These are phyloP conservation scores for Aphaenogaster rudis DNA, from an alignment of 1,140 invertebrate genomes.

Conservation along the genomic window DNA sequence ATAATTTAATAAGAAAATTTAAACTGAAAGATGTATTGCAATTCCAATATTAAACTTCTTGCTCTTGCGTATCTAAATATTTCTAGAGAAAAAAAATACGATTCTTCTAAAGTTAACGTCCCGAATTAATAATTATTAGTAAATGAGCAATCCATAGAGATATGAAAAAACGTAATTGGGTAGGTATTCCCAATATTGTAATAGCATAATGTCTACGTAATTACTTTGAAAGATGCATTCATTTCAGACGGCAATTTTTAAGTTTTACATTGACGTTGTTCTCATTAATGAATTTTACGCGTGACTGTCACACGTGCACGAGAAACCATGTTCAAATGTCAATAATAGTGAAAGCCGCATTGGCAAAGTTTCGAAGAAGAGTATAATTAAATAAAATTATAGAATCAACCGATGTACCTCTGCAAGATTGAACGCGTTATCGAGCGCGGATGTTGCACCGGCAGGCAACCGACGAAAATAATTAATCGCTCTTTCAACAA, in stretches of 20 bases:
- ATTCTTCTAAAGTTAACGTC: too few relatives aligned
- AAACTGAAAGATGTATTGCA: not conserved
- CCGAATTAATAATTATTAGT: too few relatives aligned
- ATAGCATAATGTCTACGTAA: not conserved
- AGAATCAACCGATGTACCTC: constrained; percentile 17
- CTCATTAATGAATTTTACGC: not conserved
- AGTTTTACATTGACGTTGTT: not conserved
- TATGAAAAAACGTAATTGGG: too few relatives aligned
- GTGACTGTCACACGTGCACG: not conserved
- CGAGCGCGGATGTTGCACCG: constrained; percentile 33
- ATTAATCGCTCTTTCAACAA: constrained; percentile 59
- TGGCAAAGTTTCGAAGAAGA: not conserved
- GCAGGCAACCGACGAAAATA: constrained; percentile 51
- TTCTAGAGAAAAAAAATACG: not conserved
- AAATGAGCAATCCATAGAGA: too few relatives aligned
- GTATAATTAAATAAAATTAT: constrained; percentile 53
- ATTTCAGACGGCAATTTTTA: not conserved
- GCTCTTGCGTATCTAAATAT: not conserved
- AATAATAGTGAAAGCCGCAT: not conserved
- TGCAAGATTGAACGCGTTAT: constrained; percentile 58
- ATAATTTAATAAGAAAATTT: not conserved
- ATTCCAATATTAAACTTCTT: not conserved
- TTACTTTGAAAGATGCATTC: not conserved
- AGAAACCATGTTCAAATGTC: not conserved
- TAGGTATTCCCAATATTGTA: not conserved